Evolutionary conservation across 2,113 vertebrate genomes (phyloP).

Genomic region (Neotragus moschatus): DNA sequence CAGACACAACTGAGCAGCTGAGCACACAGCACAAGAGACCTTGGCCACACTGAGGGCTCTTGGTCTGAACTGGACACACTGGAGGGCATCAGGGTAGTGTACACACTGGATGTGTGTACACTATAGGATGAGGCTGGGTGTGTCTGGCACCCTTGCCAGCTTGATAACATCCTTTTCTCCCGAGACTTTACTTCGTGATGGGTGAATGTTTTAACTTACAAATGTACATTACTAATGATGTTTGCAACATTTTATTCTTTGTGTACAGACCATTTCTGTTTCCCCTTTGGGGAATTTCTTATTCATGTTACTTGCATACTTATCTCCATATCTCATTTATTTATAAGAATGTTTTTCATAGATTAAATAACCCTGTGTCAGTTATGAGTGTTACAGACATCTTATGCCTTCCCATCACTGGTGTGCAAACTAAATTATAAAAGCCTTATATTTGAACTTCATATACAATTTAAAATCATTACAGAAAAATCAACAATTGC

Average conservation of each 20-base stretch:
- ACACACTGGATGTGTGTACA: not conserved
- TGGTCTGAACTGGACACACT: not conserved
- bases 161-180: too few species aligned
- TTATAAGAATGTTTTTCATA: not conserved
- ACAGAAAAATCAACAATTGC: not conserved
- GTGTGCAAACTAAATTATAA: not conserved
- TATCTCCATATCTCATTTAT: not conserved
- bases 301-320: not conserved
- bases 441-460: not conserved
- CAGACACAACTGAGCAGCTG: rapidly evolving
- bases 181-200: not conserved
- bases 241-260: not conserved
- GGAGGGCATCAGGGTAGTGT: not conserved
- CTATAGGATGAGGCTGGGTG: not conserved
- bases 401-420: not conserved
- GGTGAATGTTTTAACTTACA: not conserved
- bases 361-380: not conserved
- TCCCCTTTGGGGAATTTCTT: not conserved
- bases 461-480: not conserved
- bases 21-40: not conserved
- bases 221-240: not conserved
- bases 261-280: not conserved
- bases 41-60: rapidly evolving
- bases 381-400: not conserved
- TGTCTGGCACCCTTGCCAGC: not conserved